Evolutionary conservation across 2,113 vertebrate species (phyloP).

Genomic region (Lampris megalopsis): DNA sequence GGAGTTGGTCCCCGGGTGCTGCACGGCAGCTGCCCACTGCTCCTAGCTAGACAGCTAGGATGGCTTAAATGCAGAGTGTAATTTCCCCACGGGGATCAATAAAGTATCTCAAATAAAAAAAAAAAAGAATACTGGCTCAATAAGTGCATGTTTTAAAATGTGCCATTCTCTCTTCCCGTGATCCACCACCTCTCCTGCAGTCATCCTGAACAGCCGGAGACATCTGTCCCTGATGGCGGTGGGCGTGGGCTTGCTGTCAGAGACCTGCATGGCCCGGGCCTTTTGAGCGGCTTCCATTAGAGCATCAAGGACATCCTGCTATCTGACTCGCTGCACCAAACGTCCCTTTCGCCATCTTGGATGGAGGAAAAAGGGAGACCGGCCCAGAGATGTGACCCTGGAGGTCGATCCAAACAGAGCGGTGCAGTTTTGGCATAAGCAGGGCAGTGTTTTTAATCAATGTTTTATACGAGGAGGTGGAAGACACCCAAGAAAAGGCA

Average conservation of each 20-base stretch:
- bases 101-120: neutral
- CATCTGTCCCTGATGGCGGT: conserved; percentile 85
- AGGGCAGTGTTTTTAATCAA: neutral
- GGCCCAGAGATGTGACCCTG: conserved; percentile 12
- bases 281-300: conserved; percentile 80
- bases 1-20: no score
- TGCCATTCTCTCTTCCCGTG: neutral
- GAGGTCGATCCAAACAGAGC: neutral
- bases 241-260: conserved; percentile 85
- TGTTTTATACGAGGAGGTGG: no score
- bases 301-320: conserved; percentile 58
- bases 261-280: conserved; percentile 82
- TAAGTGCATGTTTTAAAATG: neutral
- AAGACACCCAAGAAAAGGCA: no score
- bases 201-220: conserved; percentile 89
- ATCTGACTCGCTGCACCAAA: conserved; percentile 17
- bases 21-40: no score
- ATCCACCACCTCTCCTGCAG: conserved; percentile 73
- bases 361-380: neutral
- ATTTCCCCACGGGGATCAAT: no score
- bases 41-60: no score
- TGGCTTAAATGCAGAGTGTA: no score
- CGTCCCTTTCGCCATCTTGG: neutral
- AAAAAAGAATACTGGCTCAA: neutral
- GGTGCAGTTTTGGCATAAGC: neutral